Evolutionary conservation across 2,888 invertebrate species (phyloP).

Genomic region (Anaspis maculata): DNA sequence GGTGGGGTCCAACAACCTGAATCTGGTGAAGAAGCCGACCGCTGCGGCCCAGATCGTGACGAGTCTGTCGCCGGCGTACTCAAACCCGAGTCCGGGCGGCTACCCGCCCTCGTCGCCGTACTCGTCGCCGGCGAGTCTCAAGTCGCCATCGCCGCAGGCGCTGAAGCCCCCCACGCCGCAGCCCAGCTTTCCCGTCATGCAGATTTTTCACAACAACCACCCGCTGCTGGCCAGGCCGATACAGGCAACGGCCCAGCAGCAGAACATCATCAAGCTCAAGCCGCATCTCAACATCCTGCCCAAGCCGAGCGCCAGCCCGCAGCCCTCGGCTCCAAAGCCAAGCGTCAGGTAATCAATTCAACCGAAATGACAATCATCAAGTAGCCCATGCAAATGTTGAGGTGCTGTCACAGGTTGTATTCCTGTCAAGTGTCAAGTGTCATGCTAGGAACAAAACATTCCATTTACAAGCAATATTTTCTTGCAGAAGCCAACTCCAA

Average conservation of each 20-base stretch:
- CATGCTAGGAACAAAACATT: neutral
- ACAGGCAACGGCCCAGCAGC: conserved; percentile 32
- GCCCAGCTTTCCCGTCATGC: conserved; percentile 40
- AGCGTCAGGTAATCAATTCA: conserved; percentile 36
- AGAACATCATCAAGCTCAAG: conserved; percentile 41
- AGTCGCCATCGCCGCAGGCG: conserved; percentile 33
- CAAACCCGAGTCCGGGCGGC: conserved; percentile 29
- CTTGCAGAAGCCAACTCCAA: too few relatives aligned
- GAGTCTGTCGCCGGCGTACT: conserved; percentile 37
- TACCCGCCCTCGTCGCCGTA: conserved; percentile 39
- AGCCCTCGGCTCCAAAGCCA: conserved; percentile 36
- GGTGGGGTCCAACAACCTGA: conserved; percentile 41
- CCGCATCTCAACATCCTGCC: conserved; percentile 42
- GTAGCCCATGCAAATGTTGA: too few relatives aligned
- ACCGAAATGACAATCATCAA: conserved; percentile 1
- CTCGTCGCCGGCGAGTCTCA: conserved; percentile 39
- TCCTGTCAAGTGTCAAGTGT: too few relatives aligned
- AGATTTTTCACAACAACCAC: conserved; percentile 38
- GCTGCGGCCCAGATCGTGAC: conserved; percentile 36
- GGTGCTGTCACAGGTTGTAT: too few relatives aligned
- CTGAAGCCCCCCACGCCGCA: conserved; percentile 41
- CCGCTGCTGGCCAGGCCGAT: conserved; percentile 35
- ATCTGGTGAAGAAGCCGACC: conserved; percentile 41
- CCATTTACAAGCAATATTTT: too few relatives aligned
- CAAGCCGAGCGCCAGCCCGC: conserved; percentile 40